Evolutionary conservation across 2,888 invertebrate genomes (phyloP).

Genomic region (Papilio protenor): DNA sequence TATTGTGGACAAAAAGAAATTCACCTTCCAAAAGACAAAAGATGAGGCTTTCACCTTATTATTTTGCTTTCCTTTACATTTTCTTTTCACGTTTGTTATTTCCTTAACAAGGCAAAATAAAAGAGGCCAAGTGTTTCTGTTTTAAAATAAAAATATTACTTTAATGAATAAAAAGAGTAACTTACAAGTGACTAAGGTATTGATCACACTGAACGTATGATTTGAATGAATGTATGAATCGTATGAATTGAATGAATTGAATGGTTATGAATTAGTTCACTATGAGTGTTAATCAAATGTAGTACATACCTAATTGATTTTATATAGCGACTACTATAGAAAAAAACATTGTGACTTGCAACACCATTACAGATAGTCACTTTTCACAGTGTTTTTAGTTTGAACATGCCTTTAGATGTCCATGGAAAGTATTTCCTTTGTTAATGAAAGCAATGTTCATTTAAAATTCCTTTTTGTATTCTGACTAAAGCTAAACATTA

Average conservation of each 20-base stretch:
- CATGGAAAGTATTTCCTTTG: not conserved
- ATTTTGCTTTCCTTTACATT: constrained; percentile 7
- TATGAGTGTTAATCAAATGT: not conserved
- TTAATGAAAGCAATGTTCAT: not conserved
- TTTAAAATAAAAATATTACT: not conserved
- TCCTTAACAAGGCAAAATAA: not conserved
- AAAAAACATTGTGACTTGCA: not conserved
- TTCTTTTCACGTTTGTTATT: constrained; percentile 1
- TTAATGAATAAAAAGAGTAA: not conserved
- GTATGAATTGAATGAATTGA: too few species aligned
- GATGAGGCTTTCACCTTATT: constrained; percentile 2
- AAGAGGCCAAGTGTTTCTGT: constrained; percentile 1
- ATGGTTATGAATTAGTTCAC: not conserved
- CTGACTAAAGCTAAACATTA: not conserved
- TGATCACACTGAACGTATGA: not conserved
- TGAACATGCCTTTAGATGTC: not conserved
- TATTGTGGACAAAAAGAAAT: not conserved
- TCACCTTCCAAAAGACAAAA: not conserved
- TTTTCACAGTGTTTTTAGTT: not conserved
- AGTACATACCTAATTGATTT: too few species aligned
- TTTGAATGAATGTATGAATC: not conserved
- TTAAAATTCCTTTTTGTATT: not conserved
- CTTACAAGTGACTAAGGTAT: not conserved
- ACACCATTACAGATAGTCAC: not conserved
- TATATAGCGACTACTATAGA: too few species aligned